Base-by-base conservation (phyloP, 2,113 vertebrate genomes). In the Calyptommatus sinebrachiatus region DNA sequence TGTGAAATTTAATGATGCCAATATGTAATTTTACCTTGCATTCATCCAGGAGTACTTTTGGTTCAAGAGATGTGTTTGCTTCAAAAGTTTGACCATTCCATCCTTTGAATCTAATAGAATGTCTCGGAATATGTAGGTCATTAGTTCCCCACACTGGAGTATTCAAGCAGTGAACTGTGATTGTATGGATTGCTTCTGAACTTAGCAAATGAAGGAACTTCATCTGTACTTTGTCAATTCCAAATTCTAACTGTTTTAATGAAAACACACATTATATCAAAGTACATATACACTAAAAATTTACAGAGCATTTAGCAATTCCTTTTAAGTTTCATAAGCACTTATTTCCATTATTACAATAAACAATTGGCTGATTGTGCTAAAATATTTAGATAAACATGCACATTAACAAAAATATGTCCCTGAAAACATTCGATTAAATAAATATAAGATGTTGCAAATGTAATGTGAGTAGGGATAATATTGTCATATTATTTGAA, bases 161-260 rank as follows among this genome's bases (percentile, higher is more conserved):
- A 67, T 93, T 96, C 31, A 96, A 95, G 88, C 98, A 99, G 85
- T 98, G 97, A 81, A 99, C 84, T 8, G 96, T 97, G 90, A 99
- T 94, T 88, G 89, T 93, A 48, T 99, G 99, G 76, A 92, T 95
- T 86, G 97, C 98, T 90, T 97, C 96, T n/a, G 94, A 93, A 89
- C 98, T 99, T 93, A 99, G 91, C 79, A 99, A 94, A 89, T 99
- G 98, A 89, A 99, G 96, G 89, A 99, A 99, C 91, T 99, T 99
- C 97, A 99, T 99, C 93, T 99, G 98, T 81, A 99, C 98, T 92
- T 97, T 98, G 71, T 95, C 96, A 48, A 97, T 78, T 69, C 92
- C 95, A 53, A 99, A 99, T 83, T 92, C 94, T 96, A 98, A 90
- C 98, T 99, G 88, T 82, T 73, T 66, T 77, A 75, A 76, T 8